Evolutionary conservation across 1,140 invertebrate species (phyloP).

Genomic region (Drosophila obscura): DNA sequence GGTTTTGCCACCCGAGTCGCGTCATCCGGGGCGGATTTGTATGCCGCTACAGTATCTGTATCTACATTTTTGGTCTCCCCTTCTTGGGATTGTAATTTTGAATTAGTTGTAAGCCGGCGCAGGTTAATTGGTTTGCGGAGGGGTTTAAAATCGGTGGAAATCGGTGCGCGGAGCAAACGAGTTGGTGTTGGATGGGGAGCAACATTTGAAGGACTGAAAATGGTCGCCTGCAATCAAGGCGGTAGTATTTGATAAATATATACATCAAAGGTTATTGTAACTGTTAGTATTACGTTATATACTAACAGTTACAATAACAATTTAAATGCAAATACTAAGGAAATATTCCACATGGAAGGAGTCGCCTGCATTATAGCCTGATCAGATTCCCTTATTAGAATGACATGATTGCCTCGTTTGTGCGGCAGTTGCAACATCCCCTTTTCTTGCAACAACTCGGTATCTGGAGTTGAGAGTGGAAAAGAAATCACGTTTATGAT

Average conservation of each 20-base stretch:
- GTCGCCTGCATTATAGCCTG: no score
- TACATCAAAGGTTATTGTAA: no score
- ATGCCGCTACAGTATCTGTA: conserved; percentile 25
- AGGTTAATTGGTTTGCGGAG: conserved; percentile 58
- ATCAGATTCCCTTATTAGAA: conserved; percentile 27
- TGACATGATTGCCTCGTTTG: conserved; percentile 51
- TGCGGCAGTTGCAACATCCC: conserved; percentile 14
- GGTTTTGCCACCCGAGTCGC: conserved; percentile 24
- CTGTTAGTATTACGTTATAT: no score
- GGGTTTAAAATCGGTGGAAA: conserved; percentile 1
- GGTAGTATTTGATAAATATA: no score
- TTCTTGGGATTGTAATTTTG: conserved; percentile 45
- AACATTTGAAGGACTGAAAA: no score
- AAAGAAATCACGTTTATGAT: conserved; percentile 81
- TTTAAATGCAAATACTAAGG: background rate
- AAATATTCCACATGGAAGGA: no score
- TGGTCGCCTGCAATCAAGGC: no score
- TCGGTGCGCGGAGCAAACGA: background rate
- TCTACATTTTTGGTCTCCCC: conserved; percentile 6
- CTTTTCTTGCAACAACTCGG: conserved; percentile 47
- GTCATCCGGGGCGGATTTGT: conserved; percentile 42
- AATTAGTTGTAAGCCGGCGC: conserved; percentile 63
- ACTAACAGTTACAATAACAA: background rate
- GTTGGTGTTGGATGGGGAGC: background rate
- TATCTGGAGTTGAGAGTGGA: conserved; percentile 28